Percentiles rank a stretch among this genome's conserved stretches.
Evolutionary conservation across 2,888 invertebrate genomes (phyloP).

Genomic region (Plagodis pulveraria): DNA sequence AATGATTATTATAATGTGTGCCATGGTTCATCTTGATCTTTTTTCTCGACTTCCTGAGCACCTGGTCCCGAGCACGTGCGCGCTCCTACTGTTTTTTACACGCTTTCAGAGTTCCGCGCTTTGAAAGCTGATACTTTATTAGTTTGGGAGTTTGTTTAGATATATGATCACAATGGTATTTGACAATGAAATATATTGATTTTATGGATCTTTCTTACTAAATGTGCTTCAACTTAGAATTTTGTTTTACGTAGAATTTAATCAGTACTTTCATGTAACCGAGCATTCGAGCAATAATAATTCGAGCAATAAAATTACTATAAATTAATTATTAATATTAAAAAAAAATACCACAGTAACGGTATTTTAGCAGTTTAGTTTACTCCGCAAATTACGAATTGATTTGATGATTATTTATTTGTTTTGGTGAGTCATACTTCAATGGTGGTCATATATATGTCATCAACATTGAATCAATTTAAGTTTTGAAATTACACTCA

Average conservation of each 20-base stretch:
- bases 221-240: not conserved
- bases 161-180: constrained; percentile 20
- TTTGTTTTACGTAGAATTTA: not conserved
- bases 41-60: constrained; percentile 57
- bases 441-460: too few species aligned
- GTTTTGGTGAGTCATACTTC: too few species aligned
- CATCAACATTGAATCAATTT: too few species aligned
- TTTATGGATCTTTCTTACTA: not conserved
- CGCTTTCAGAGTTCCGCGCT: constrained; percentile 36
- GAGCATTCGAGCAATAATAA: too few species aligned
- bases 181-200: not conserved
- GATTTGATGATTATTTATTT: too few species aligned
- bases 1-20: constrained; percentile 7
- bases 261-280: too few species aligned
- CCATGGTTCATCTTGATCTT: constrained; percentile 29
- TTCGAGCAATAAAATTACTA: too few species aligned
- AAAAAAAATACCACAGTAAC: too few species aligned
- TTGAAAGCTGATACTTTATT: constrained; percentile 34
- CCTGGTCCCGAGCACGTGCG: constrained; percentile 64
- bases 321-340: too few species aligned
- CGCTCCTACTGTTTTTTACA: constrained; percentile 36
- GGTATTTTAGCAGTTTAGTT: too few species aligned
- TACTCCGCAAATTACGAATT: too few species aligned
- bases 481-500: too few species aligned
- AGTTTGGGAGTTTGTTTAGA: constrained; percentile 30